phyloP scores from a whole-genome alignment of 2,113 vertebrate genomes.

The Triplophysa siluroides region DNA sequence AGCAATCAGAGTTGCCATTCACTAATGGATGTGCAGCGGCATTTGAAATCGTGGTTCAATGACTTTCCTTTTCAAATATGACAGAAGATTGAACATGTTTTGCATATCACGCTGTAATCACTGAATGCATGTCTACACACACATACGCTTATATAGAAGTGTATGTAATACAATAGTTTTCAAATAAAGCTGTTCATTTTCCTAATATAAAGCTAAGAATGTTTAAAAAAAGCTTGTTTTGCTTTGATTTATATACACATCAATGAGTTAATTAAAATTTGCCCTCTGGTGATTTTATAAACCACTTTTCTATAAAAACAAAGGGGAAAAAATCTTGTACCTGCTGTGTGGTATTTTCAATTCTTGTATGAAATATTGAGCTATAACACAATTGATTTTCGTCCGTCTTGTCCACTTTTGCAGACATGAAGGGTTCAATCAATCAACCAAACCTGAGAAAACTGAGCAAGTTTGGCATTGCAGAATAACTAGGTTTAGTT shows the following conservation, averaged over 20 bases:
- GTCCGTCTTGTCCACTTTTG: background rate
- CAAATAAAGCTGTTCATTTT: too few species aligned
- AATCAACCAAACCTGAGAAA: slow-evolving; percentile 26
- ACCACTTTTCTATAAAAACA: background rate
- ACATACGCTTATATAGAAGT: background rate
- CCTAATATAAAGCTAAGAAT: too few species aligned
- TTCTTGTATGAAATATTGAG: slow-evolving; percentile 9
- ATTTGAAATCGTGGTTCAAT: slow-evolving; percentile 15
- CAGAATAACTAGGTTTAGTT: slow-evolving; percentile 11
- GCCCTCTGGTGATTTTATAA: slow-evolving; percentile 59
- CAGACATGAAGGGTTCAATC: slow-evolving; percentile 19
- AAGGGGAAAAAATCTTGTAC: slow-evolving; percentile 9
- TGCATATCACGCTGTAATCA: background rate
- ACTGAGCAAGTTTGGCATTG: background rate
- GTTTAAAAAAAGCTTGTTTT: too few species aligned
- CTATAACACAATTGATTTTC: slow-evolving; percentile 17
- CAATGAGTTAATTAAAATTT: slow-evolving; percentile 32
- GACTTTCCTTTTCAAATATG: slow-evolving; percentile 15
- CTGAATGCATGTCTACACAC: background rate
- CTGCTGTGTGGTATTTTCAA: slow-evolving; percentile 11
- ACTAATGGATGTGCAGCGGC: slow-evolving; percentile 20
- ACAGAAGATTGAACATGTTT: background rate
- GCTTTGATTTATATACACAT: background rate
- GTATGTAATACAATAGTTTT: too few species aligned
- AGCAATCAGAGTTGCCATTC: slow-evolving; percentile 28